Evolutionary conservation across 23 tunicate genomes (phyloP).

Genomic region (Ascidia mentula): DNA sequence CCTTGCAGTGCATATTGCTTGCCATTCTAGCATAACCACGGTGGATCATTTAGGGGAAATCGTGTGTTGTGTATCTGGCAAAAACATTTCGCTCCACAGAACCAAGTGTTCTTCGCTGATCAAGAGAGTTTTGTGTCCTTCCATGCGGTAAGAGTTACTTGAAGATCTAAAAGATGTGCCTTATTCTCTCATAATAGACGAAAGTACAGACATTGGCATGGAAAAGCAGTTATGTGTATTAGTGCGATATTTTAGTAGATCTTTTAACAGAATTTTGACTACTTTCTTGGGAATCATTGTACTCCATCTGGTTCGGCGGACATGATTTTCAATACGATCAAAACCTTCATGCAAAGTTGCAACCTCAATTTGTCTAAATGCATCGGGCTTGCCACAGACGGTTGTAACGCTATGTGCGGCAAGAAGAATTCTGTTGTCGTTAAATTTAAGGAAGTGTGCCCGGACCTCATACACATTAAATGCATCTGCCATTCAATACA

Average conservation of each 20-base stretch:
- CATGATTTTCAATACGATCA: not conserved
- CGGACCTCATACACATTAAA: constrained; percentile 20
- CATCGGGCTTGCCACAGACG: not conserved
- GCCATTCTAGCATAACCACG: not conserved
- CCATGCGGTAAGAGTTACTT: not conserved
- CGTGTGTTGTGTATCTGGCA: not conserved
- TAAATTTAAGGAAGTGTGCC: constrained; percentile 17
- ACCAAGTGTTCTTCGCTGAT: not conserved
- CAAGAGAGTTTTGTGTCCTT: not conserved
- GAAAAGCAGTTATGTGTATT: not conserved
- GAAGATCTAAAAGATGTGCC: not conserved
- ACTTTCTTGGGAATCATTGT: not conserved
- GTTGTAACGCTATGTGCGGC: constrained; percentile 10
- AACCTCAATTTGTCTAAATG: not conserved
- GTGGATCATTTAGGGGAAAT: constrained; percentile 1
- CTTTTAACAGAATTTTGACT: not conserved
- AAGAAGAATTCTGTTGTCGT: constrained; percentile 30
- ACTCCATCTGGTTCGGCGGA: not conserved
- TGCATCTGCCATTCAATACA: constrained; percentile 52
- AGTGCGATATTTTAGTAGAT: not conserved
- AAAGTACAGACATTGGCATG: not conserved
- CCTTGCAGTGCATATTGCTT: not conserved
- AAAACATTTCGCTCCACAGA: not conserved
- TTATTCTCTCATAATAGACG: not conserved
- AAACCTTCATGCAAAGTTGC: not conserved